phyloP scores from a whole-genome alignment of 2,113 vertebrate genomes.

The Nanorana parkeri region DNA sequence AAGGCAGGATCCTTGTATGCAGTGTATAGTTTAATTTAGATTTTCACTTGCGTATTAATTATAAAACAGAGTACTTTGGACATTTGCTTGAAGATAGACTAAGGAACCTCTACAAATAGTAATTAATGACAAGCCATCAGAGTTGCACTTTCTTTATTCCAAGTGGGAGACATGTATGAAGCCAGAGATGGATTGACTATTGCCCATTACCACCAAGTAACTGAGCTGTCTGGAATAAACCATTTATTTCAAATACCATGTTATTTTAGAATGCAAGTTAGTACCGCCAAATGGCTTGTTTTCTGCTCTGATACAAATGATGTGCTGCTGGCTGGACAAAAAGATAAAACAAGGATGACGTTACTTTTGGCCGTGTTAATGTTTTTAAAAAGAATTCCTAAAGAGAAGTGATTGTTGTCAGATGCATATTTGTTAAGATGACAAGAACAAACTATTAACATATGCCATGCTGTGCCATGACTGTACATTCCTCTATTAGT shows the following conservation, averaged over 20 bases:
- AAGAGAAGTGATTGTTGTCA: slow-evolving; percentile 67
- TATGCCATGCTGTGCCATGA: slow-evolving; percentile 43
- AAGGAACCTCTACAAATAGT: background rate
- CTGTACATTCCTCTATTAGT: slow-evolving; percentile 63
- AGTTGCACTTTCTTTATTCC: background rate
- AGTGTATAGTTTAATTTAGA: no score
- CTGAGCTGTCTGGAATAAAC: slow-evolving; percentile 7
- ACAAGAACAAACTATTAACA: slow-evolving; percentile 52
- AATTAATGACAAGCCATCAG: background rate
- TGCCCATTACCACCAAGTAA: background rate
- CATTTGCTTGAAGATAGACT: no score
- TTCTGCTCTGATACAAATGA: slow-evolving; percentile 64
- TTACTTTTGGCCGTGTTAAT: slow-evolving; percentile 62
- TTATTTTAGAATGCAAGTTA: slow-evolving; percentile 23
- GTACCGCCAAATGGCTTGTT: slow-evolving; percentile 24
- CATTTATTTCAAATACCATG: slow-evolving; percentile 9
- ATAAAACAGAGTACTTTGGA: no score
- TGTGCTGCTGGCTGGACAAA: slow-evolving; percentile 62
- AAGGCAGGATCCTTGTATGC: no score
- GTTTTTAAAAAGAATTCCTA: slow-evolving; percentile 65
- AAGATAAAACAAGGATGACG: slow-evolving; percentile 59
- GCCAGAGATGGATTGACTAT: background rate
- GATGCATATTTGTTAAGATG: slow-evolving; percentile 55
- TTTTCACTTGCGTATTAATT: no score
- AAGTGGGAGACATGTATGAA: background rate